Evolutionary conservation across 2,797 vertebrate genomes (phyloP).

Genomic region (Emys orbicularis): DNA sequence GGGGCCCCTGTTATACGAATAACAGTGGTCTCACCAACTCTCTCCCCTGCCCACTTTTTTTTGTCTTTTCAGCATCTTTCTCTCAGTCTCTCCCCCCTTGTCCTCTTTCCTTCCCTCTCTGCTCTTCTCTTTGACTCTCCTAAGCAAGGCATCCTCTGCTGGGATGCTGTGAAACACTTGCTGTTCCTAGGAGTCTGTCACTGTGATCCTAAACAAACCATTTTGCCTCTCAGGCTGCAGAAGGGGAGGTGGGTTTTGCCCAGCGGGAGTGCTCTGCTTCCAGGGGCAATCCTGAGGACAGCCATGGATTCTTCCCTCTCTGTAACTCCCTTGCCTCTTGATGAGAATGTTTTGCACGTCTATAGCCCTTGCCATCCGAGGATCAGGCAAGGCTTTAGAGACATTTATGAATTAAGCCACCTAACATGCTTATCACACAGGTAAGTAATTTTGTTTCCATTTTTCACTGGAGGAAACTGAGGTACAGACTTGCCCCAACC

Average conservation of each 20-base stretch:
- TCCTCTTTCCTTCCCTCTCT: not conserved
- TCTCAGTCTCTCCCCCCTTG: accelerated
- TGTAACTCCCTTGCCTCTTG: not conserved
- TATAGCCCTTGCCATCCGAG: not conserved
- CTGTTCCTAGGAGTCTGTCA: not conserved
- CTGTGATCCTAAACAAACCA: not conserved
- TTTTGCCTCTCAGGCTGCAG: not conserved
- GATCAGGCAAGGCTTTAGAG: not conserved
- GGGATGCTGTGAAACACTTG: not conserved
- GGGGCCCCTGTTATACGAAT: not conserved
- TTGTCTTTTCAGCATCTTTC: not conserved
- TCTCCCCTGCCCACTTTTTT: not conserved
- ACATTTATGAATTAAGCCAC: not conserved
- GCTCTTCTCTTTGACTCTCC: not conserved
- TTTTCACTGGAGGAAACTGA: not conserved
- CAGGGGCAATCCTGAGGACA: not conserved
- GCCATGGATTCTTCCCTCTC: not conserved
- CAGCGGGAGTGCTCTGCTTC: too few relatives aligned
- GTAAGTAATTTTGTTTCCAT: not conserved
- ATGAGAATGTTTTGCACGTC: not conserved
- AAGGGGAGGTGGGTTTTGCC: not conserved
- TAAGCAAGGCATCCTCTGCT: not conserved
- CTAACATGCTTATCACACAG: not conserved
- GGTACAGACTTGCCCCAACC: not conserved
- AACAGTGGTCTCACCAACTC: not conserved